Conservation (phyloP, 2,888 invertebrate genomes). For the Ferdinandea cuprea region DNA sequence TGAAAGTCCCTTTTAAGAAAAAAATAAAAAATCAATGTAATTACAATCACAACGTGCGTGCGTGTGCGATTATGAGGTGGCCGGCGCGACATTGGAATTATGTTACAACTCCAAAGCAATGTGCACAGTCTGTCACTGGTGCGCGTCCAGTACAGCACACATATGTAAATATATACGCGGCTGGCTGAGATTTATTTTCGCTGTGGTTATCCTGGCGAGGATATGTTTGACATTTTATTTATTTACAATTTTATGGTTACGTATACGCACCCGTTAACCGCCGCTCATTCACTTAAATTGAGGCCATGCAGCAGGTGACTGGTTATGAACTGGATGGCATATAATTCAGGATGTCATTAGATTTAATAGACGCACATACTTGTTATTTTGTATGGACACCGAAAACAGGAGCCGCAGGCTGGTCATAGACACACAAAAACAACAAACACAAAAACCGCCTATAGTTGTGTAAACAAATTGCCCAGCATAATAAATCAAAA, state of each 20-base stretch:
- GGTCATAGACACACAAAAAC: not conserved
- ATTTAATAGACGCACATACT: not conserved
- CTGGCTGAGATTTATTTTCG: conserved; percentile 62
- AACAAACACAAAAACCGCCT: conserved; percentile 45
- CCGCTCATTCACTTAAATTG: not conserved
- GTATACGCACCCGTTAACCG: conserved; percentile 32
- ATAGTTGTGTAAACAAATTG: conserved; percentile 70
- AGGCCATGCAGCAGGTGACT: not conserved
- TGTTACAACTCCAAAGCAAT: not conserved
- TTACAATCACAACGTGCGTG: conserved; percentile 61
- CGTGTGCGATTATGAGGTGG: conserved; percentile 15
- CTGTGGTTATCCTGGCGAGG: conserved; percentile 25
- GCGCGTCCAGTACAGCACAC: conserved; percentile 1
- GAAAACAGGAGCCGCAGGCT: not conserved
- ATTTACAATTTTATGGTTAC: conserved; percentile 26
- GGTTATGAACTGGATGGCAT: not conserved
- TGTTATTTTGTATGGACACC: not conserved
- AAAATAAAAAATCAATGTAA: conserved; percentile 69
- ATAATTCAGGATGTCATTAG: not conserved
- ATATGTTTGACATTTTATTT: conserved; percentile 57
- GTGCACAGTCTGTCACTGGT: conserved; percentile 1
- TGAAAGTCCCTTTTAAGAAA: conserved; percentile 73
- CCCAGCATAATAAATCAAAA: conserved; percentile 68
- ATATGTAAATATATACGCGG: conserved; percentile 29
- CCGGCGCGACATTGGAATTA: no score